A percentile compares a stretch with the other conserved stretches of the same genome.
Conservation (phyloP, 2,113 vertebrate genomes). For the Hydrolagus affinis region DNA sequence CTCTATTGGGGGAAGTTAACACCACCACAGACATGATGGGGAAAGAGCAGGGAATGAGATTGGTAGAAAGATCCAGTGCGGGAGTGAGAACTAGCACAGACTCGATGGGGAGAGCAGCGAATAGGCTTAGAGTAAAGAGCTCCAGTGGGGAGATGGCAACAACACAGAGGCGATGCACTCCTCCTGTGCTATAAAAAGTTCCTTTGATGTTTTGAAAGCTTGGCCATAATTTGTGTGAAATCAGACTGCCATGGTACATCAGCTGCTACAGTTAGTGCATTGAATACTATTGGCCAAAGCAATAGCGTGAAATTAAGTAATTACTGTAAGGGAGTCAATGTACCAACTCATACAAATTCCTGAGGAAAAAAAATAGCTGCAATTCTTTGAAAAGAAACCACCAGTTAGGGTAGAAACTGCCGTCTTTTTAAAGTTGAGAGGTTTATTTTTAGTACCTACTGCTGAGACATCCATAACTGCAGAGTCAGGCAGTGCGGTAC, state of each 20-base stretch:
- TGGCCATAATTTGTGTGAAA: neutral
- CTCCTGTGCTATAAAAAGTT: no score
- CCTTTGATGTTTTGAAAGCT: neutral
- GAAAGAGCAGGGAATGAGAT: no score
- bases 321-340: neutral
- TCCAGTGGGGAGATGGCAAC: neutral
- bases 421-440: neutral
- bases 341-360: neutral
- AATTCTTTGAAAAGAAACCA: neutral
- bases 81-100: neutral
- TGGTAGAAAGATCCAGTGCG: no score
- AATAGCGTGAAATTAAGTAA: neutral
- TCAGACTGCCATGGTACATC: neutral
- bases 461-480: slow-evolving; percentile 11
- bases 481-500: neutral
- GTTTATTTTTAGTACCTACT: slow-evolving; percentile 19
- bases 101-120: neutral
- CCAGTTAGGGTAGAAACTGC: neutral
- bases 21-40: no score
- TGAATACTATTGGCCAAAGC: neutral
- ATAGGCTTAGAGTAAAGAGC: neutral
- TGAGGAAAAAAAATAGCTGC: neutral
- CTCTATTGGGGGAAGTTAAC: no score
- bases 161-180: no score
- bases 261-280: neutral